These are phyloP conservation scores for Lamprologus ornatipinnis DNA, from an alignment of 2,113 vertebrate genomes.

Conservation along the genomic window DNA sequence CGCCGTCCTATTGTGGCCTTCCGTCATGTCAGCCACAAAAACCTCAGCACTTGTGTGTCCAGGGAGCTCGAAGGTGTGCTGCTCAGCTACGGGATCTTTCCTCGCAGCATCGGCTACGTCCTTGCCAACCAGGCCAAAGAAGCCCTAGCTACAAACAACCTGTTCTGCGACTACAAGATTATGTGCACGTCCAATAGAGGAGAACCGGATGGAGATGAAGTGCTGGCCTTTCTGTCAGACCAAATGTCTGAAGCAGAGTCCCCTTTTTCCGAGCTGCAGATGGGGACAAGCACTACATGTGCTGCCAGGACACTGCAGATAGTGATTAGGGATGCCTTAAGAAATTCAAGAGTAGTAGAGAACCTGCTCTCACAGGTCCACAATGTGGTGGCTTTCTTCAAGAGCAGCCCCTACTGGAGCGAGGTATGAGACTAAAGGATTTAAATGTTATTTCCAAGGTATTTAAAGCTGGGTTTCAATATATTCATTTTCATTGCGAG, in stretches of 20 bases:
- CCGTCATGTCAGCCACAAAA: slow-evolving; percentile 54
- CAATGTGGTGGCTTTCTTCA: slow-evolving; percentile 70
- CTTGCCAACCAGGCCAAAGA: slow-evolving; percentile 66
- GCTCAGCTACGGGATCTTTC: slow-evolving; percentile 71
- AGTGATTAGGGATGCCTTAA: slow-evolving; percentile 70
- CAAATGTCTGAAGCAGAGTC: slow-evolving; percentile 15
- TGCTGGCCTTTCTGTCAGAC: slow-evolving; percentile 60
- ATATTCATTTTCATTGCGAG: neutral
- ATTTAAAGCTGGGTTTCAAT: neutral
- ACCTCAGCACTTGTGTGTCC: slow-evolving; percentile 23
- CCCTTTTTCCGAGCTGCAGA: slow-evolving; percentile 55
- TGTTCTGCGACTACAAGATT: slow-evolving; percentile 72
- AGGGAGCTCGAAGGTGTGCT: slow-evolving; percentile 67
- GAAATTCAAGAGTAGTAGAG: slow-evolving; percentile 67
- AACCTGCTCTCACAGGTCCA: slow-evolving; percentile 65
- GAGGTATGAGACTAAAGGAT: slow-evolving; percentile 37
- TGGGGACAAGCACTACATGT: slow-evolving; percentile 54
- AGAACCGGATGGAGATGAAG: slow-evolving; percentile 62
- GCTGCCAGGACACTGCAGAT: slow-evolving; percentile 49
- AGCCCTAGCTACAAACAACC: slow-evolving; percentile 40
- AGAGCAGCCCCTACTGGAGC: slow-evolving; percentile 65
- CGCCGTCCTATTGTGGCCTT: slow-evolving; percentile 65
- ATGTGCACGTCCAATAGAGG: slow-evolving; percentile 55
- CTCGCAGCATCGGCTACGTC: slow-evolving; percentile 63
- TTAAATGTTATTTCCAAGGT: neutral